Evolutionary conservation across 2,797 vertebrate genomes (phyloP).

Genomic region (Sebastes jordani): DNA sequence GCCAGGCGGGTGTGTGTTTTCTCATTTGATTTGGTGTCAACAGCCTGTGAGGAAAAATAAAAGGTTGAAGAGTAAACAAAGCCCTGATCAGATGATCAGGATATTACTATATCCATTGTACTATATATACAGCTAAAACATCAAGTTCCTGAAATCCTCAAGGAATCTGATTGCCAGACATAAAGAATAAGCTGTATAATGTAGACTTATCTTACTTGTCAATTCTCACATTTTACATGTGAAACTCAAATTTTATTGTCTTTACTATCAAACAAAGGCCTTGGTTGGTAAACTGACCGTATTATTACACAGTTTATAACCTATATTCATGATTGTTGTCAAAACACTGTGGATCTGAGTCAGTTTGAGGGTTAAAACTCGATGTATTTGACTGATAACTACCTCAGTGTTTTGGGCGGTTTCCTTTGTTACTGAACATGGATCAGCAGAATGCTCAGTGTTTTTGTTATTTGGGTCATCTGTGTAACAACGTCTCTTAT

Average conservation of each 20-base stretch:
- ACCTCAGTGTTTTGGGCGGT: constrained; percentile 2
- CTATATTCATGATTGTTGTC: background rate
- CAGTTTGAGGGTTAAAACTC: background rate
- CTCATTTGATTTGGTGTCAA: background rate
- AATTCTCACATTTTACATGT: background rate
- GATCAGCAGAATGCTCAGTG: rapidly evolving
- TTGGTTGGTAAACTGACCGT: background rate
- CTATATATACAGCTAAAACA: background rate
- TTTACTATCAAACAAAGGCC: background rate
- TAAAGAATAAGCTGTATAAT: background rate
- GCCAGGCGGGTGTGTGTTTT: background rate
- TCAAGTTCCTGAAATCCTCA: background rate
- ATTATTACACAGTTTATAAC: no score
- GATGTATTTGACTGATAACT: background rate
- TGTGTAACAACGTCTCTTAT: background rate
- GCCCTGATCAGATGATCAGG: background rate
- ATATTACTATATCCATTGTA: background rate
- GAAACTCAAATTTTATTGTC: background rate
- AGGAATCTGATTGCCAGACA: background rate
- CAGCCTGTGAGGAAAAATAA: background rate
- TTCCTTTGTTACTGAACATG: background rate
- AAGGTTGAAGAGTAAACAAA: background rate
- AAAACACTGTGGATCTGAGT: background rate
- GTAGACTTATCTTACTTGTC: background rate
- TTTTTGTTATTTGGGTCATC: background rate